Evolutionary conservation across 2,888 invertebrate genomes (phyloP), one percentile per base, ranked within the genome.

Genomic region (Vanessa cardui): DNA sequence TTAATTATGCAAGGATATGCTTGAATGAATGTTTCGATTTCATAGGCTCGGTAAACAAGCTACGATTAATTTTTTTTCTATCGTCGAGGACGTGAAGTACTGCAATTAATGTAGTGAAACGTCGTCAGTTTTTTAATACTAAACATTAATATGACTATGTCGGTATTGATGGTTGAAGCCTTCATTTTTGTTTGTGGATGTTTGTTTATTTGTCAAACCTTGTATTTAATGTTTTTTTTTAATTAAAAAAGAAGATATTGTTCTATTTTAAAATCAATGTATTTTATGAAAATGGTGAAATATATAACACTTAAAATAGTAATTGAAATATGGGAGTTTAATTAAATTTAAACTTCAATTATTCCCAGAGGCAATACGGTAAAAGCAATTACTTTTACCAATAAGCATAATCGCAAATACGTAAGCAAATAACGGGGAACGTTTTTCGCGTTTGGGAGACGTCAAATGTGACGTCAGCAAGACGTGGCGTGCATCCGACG

Each of bases 401-500:
- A 64, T 69, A 64, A 56, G 56, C 65, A 61, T 70, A 72, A 74
- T 75, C 69, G 76, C 66, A 58, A 71, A 74, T 74, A 75, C 74
- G 73, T 65, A 64, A 47, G 45, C 50, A 62, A 65, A 73, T 70
- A 72, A 63, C 61, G 62, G 74, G 66, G 65, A 59, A 56, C 58
- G 72, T 76, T 74, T 72, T 73, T 71, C 67, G 66, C 82, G 80
- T 83, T 82, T 78, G 77, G 78, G 80, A 82, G 80, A 86, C 82
- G 81, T 85, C 84, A 84, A 70, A 74, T 73, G 73, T 83, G 86
- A 87, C 87, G 85, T 89, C 83, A 85, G 78, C 82, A 80, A 69
- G 80, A 85, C 78, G 83, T 80, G 82, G 84, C 83, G 81, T 90
- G 90, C 83, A 82, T 80, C 83, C 85, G 90, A 89, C 90, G 85